These are phyloP conservation scores for Stercorarius parasiticus DNA, from an alignment of 2,113 vertebrate genomes.

Conservation along the genomic window DNA sequence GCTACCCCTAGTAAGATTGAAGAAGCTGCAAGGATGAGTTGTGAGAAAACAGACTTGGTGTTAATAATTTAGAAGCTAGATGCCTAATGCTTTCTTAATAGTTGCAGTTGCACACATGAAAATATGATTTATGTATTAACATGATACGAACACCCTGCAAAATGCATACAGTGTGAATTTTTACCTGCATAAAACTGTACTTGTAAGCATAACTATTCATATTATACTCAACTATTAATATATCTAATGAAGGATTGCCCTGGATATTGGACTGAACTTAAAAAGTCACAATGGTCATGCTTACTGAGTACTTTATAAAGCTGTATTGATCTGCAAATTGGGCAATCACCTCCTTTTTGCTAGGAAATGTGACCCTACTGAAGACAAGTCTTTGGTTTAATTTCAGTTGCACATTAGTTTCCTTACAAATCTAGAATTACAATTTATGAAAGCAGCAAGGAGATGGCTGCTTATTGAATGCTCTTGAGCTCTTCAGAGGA, in stretches of 20 bases:
- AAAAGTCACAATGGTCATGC: neutral
- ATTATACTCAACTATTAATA: neutral
- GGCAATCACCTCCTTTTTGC: neutral
- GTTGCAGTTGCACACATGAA: neutral
- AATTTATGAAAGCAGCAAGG: neutral
- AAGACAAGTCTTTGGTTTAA: neutral
- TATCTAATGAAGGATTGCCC: neutral
- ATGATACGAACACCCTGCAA: neutral
- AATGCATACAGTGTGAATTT: neutral
- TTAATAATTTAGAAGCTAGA: neutral
- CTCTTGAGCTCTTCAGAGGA: neutral
- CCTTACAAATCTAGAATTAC: neutral
- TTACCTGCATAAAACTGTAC: neutral
- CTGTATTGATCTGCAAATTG: neutral
- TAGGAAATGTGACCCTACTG: neutral
- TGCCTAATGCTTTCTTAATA: neutral
- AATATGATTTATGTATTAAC: neutral
- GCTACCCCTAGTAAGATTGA: neutral
- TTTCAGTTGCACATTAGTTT: neutral
- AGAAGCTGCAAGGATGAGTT: neutral
- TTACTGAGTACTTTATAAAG: neutral
- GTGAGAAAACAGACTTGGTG: neutral
- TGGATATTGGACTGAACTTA: neutral
- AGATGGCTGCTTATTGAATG: neutral
- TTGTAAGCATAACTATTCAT: neutral